A percentile compares a stretch with the other conserved stretches of the same genome.
phyloP scores from a whole-genome alignment of 2,888 invertebrate genomes.

The Formica aserva region DNA sequence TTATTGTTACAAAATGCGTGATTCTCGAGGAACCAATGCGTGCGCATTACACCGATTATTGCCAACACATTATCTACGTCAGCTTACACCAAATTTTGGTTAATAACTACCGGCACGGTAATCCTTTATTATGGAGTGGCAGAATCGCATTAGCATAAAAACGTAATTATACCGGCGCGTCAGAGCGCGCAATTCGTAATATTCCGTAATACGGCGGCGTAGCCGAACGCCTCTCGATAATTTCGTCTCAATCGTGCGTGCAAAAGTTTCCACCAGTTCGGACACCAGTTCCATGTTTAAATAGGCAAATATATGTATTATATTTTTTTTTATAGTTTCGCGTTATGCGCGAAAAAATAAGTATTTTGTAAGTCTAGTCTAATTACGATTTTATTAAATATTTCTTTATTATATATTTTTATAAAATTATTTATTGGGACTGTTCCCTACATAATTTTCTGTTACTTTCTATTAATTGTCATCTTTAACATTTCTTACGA shows the following conservation, averaged over 20 bases:
- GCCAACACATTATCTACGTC: constrained; percentile 58
- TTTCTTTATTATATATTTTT: not conserved
- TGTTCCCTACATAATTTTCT: constrained; percentile 9
- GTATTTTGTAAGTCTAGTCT: not conserved
- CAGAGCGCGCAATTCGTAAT: constrained; percentile 67
- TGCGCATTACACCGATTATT: constrained; percentile 49
- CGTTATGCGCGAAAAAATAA: not conserved
- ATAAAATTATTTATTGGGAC: too few relatives aligned
- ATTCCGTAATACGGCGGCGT: constrained; percentile 65
- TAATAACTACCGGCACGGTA: constrained; percentile 69
- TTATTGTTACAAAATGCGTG: constrained; percentile 10
- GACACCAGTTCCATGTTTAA: not conserved
- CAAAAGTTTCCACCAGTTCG: constrained; percentile 30
- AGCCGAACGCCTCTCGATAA: constrained; percentile 60
- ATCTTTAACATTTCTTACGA: constrained; percentile 35
- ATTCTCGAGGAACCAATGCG: constrained; percentile 49
- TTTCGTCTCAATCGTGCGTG: constrained; percentile 51
- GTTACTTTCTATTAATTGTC: constrained; percentile 31
- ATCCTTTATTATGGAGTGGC: constrained; percentile 70
- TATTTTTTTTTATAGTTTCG: not conserved
- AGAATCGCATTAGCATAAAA: constrained; percentile 74
- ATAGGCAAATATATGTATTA: not conserved
- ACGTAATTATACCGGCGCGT: constrained; percentile 71
- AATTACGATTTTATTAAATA: not conserved
- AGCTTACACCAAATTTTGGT: constrained; percentile 65